Evolutionary conservation across 2,797 vertebrate species (phyloP).

Genomic region (Sebastes cheni): DNA sequence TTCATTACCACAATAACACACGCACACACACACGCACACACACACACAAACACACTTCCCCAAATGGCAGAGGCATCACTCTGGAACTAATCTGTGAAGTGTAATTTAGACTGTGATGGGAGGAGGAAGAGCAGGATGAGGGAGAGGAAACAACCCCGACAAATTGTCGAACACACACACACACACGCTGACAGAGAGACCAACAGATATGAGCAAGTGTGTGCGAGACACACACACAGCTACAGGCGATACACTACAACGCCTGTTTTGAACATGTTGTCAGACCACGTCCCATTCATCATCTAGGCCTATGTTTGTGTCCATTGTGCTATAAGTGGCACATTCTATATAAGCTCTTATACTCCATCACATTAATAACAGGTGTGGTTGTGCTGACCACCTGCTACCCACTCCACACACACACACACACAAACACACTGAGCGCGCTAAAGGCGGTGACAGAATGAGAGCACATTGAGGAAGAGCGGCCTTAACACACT

Average conservation of each 20-base stretch:
- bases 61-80: constrained; percentile 3
- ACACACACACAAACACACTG: constrained; percentile 4
- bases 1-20: background rate
- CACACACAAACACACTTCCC: background rate
- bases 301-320: background rate
- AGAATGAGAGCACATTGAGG: constrained; percentile 69
- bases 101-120: constrained; percentile 16
- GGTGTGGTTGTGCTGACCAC: constrained; percentile 58
- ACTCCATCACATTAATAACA: constrained; percentile 52
- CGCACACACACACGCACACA: background rate
- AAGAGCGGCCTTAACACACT: constrained; percentile 56
- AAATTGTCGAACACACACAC: background rate
- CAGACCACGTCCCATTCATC: constrained; percentile 20
- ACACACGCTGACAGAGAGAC: background rate
- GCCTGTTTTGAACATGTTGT: constrained; percentile 6
- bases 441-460: constrained; percentile 45
- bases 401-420: constrained; percentile 43
- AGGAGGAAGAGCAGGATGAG: background rate
- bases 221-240: background rate
- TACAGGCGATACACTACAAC: background rate
- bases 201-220: background rate
- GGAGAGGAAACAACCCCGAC: background rate
- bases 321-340: constrained; percentile 44
- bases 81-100: constrained; percentile 33
- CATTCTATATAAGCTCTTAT: constrained; percentile 20